These are phyloP conservation scores for Perizoma flavofasciatum DNA, from an alignment of 2,888 invertebrate species.

Conservation along the genomic window DNA sequence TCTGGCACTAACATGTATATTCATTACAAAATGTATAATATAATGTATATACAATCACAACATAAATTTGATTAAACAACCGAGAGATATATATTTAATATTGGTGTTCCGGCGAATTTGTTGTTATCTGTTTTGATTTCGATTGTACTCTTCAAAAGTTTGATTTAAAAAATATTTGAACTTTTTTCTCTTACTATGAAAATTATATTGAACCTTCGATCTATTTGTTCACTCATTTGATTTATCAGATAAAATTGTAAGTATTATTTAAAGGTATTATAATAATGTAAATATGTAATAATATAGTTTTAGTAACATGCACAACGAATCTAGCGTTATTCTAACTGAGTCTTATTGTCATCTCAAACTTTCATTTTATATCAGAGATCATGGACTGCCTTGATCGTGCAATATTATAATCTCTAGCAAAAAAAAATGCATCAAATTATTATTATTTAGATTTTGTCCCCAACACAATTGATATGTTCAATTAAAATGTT, in stretches of 20 bases:
- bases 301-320: conserved; percentile 34
- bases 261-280: conserved; percentile 27
- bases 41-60: conserved; percentile 79
- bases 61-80: conserved; percentile 81
- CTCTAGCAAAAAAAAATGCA: conserved; percentile 46
- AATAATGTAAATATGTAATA: conserved; percentile 13
- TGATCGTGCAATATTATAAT: conserved; percentile 42
- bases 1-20: conserved; percentile 83
- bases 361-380: conserved; percentile 43
- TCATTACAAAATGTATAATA: conserved; percentile 82
- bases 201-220: conserved; percentile 38
- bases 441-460: conserved; percentile 44
- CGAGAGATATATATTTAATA: conserved; percentile 66
- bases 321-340: conserved; percentile 55
- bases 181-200: conserved; percentile 42
- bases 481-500: conserved; percentile 72
- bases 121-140: conserved; percentile 46
- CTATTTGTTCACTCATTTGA: conserved; percentile 35
- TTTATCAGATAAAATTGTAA: conserved; percentile 22
- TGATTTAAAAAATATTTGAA: conserved; percentile 60
- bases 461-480: conserved; percentile 60
- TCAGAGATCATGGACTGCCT: conserved; percentile 39
- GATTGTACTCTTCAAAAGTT: conserved; percentile 57
- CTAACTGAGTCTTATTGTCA: conserved; percentile 67
- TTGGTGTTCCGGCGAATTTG: conserved; percentile 66